phyloP scores from a whole-genome alignment of 2,797 vertebrate species.

The Sebastes taczanowskii region DNA sequence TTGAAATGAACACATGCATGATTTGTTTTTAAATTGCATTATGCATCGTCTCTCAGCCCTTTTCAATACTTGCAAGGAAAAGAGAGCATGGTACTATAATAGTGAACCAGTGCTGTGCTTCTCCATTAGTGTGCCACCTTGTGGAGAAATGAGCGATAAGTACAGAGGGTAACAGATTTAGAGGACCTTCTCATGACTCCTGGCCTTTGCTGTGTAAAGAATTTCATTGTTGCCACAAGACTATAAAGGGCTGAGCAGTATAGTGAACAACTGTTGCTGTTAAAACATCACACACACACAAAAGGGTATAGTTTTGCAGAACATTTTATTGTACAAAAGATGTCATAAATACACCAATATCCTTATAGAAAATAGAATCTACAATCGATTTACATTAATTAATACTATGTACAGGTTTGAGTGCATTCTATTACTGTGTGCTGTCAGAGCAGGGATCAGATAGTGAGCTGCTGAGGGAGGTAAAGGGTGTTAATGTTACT shows the following conservation, averaged over 20 bases:
- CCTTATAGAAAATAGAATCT: constrained; percentile 72
- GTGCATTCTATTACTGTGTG: constrained; percentile 76
- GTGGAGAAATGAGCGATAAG: constrained; percentile 11
- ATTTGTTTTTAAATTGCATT: not conserved
- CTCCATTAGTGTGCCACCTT: constrained; percentile 16
- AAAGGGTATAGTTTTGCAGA: not conserved
- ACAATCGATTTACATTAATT: constrained; percentile 73
- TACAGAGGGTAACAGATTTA: not conserved
- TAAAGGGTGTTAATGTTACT: not conserved
- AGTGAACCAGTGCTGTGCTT: not conserved
- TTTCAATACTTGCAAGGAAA: not conserved
- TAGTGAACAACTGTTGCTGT: rapidly evolving
- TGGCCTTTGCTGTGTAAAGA: not conserved
- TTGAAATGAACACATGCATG: not conserved
- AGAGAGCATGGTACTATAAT: not conserved
- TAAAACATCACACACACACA: not conserved
- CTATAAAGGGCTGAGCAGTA: not conserved
- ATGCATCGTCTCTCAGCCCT: not conserved
- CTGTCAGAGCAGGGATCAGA: constrained; percentile 51
- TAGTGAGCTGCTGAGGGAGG: constrained; percentile 22
- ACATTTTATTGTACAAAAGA: constrained; percentile 66
- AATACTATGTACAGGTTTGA: constrained; percentile 78
- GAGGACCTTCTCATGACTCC: not conserved
- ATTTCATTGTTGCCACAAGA: no score
- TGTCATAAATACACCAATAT: constrained; percentile 76